Percentiles rank a stretch among this genome's conserved stretches.
Evolutionary conservation across 2,888 invertebrate genomes (phyloP).

Genomic region (Pomacea canaliculata): DNA sequence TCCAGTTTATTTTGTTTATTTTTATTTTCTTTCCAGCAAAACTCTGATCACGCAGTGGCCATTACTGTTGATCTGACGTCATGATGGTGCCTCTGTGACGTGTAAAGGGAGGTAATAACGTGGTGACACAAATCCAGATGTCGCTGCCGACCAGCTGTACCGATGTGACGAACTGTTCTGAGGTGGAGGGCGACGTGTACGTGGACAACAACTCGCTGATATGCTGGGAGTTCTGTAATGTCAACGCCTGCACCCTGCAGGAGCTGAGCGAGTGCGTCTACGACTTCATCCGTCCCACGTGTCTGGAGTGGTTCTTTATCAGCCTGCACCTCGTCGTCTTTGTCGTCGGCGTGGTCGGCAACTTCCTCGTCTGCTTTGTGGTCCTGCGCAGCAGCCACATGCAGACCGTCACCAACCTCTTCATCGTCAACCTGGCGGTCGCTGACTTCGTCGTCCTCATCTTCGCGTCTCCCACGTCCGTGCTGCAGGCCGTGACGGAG

Average conservation of each 20-base stretch:
- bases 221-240: constrained; percentile 25
- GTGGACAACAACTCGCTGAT: constrained; percentile 13
- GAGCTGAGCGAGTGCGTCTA: constrained; percentile 33
- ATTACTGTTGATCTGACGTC: no score
- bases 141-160: no score
- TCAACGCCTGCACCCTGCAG: constrained; percentile 21
- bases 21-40: no score
- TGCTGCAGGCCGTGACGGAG: constrained; percentile 90
- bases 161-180: no score
- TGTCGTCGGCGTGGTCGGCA: constrained; percentile 85
- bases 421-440: constrained; percentile 90
- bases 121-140: no score
- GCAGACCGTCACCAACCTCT: constrained; percentile 94
- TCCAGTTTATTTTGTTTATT: no score
- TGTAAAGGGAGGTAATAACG: no score
- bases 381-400: constrained; percentile 89
- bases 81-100: no score
- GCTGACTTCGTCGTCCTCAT: constrained; percentile 89
- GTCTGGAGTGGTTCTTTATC: constrained; percentile 84
- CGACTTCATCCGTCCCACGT: constrained; percentile 52
- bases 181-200: no score
- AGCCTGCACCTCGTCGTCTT: constrained; percentile 83
- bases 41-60: no score
- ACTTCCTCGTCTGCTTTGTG: constrained; percentile 88
- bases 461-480: constrained; percentile 88